These are phyloP conservation scores for Seladonia tumulorum DNA, from an alignment of 2,888 invertebrate species.

Conservation along the genomic window DNA sequence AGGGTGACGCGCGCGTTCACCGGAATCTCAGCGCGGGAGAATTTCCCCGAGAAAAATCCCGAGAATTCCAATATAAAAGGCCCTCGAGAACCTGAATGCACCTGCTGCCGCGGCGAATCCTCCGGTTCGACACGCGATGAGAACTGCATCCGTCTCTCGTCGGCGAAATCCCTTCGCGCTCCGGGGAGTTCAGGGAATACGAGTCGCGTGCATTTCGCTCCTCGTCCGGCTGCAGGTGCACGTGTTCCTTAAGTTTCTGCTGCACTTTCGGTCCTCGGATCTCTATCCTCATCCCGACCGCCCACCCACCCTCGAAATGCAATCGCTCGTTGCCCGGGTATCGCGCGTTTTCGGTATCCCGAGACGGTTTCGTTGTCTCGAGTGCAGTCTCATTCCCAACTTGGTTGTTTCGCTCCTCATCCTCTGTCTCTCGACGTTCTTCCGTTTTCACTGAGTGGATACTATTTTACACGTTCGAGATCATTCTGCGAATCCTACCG, in stretches of 20 bases:
- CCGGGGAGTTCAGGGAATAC: constrained; percentile 44
- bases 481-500: background rate
- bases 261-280: background rate
- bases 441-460: background rate
- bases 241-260: constrained; percentile 24
- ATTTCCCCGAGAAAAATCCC: constrained; percentile 65
- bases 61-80: constrained; percentile 72
- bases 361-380: background rate
- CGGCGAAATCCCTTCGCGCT: constrained; percentile 44
- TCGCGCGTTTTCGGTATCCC: background rate
- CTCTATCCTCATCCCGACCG: background rate
- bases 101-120: constrained; percentile 49
- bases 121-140: constrained; percentile 38
- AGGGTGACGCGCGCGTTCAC: constrained; percentile 28
- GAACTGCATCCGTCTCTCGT: constrained; percentile 56
- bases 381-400: background rate
- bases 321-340: constrained; percentile 7
- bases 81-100: constrained; percentile 56
- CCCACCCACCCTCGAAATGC: constrained; percentile 4
- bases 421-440: background rate
- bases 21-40: constrained; percentile 46
- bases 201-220: constrained; percentile 39
- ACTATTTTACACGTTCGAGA: background rate
- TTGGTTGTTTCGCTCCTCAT: background rate
- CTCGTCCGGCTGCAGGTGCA: constrained; percentile 40